These are phyloP conservation scores for Eugnorisma glareosa DNA, from an alignment of 2,888 invertebrate genomes.

Conservation along the genomic window DNA sequence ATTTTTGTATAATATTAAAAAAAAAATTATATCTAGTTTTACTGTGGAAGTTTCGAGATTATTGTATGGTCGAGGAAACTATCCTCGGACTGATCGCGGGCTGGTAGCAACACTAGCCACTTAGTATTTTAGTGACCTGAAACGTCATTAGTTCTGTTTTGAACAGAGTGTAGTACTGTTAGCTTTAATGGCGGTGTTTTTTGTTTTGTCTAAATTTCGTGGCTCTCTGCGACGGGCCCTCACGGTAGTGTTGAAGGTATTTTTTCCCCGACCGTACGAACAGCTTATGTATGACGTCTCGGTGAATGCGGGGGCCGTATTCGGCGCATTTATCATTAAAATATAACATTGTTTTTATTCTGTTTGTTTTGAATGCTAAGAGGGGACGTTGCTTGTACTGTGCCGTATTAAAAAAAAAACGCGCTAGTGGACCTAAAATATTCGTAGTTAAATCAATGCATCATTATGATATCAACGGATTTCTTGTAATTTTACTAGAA, in stretches of 20 bases:
- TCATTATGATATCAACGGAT: slow-evolving; percentile 37
- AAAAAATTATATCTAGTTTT: slow-evolving; percentile 86
- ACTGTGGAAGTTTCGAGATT: slow-evolving; percentile 74
- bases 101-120: slow-evolving; percentile 20
- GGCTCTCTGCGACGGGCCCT: slow-evolving; percentile 32
- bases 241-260: slow-evolving; percentile 43
- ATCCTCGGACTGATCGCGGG: slow-evolving; percentile 45
- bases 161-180: slow-evolving; percentile 56
- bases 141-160: slow-evolving; percentile 58
- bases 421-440: slow-evolving; percentile 61
- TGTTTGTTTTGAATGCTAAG: slow-evolving; percentile 57
- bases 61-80: slow-evolving; percentile 74
- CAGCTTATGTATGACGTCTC: slow-evolving; percentile 65
- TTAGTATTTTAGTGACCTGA: slow-evolving; percentile 61
- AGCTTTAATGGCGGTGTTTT: slow-evolving; percentile 53
- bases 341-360: slow-evolving; percentile 70
- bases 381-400: slow-evolving; percentile 43
- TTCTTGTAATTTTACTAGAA: slow-evolving; percentile 42
- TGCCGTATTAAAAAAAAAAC: slow-evolving; percentile 23
- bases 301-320: slow-evolving; percentile 74
- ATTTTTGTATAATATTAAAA: slow-evolving; percentile 89
- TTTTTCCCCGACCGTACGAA: slow-evolving; percentile 74
- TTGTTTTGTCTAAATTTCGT: slow-evolving; percentile 40
- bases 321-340: slow-evolving; percentile 75
- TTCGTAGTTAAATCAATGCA: slow-evolving; percentile 44